phyloP scores from a whole-genome alignment of 2,113 vertebrate genomes.

The Tachysurus fulvidraco region DNA sequence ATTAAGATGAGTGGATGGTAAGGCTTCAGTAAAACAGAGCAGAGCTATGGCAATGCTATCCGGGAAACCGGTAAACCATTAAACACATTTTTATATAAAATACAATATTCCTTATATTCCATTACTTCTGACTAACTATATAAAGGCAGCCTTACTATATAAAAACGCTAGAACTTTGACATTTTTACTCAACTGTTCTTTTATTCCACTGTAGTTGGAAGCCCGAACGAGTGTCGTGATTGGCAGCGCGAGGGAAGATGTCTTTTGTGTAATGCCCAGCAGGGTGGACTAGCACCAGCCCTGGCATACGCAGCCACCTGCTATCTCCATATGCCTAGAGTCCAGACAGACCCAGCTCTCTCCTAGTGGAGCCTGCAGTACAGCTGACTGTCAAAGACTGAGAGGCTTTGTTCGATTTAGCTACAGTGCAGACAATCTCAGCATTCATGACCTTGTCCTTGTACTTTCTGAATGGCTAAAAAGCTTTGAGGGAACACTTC shows the following conservation, averaged over 20 bases:
- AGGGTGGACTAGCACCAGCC: conserved; percentile 18
- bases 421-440: not conserved
- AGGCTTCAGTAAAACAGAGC: not conserved
- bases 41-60: not conserved
- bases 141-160: not conserved
- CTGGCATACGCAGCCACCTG: conserved; percentile 31
- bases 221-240: conserved; percentile 7
- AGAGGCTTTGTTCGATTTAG: not conserved
- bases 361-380: conserved; percentile 1
- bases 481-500: not conserved
- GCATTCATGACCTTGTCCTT: not conserved
- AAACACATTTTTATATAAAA: not conserved
- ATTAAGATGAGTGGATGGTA: not conserved
- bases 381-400: conserved; percentile 7
- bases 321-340: conserved; percentile 31
- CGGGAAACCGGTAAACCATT: not conserved
- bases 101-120: not conserved
- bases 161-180: not conserved
- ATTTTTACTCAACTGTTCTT: not conserved
- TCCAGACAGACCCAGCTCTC: not conserved
- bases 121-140: not conserved
- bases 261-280: conserved; percentile 37
- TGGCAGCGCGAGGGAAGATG: conserved; percentile 22
- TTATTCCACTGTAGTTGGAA: not conserved
- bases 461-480: not conserved